A percentile compares a stretch with the other conserved stretches of the same genome.
Conservation (phyloP, 1,140 invertebrate species). For the Sarcophaga bullata region DNA sequence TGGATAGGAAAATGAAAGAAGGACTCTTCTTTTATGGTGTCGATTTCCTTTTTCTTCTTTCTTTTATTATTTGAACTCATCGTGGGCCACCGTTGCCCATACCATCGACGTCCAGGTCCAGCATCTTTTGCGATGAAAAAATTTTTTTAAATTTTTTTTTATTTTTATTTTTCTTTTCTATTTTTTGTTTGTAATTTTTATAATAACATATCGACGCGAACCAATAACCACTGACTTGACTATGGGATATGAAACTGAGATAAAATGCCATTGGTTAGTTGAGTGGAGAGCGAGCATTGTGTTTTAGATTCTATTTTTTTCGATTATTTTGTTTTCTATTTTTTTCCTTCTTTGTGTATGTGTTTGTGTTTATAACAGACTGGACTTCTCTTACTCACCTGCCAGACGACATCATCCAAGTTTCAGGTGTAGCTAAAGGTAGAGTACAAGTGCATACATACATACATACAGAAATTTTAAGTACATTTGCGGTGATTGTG, state of each 20-base stretch:
- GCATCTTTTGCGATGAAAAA: too few relatives aligned
- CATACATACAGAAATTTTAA: not conserved
- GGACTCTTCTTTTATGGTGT: not conserved
- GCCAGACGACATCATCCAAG: not conserved
- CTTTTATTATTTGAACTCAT: not conserved
- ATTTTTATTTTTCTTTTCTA: not conserved
- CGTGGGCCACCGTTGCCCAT: not conserved
- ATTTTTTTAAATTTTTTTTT: too few relatives aligned
- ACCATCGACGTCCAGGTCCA: too few relatives aligned
- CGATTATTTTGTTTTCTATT: too few relatives aligned
- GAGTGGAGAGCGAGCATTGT: conserved; percentile 9
- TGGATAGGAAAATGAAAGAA: not conserved
- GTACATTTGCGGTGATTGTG: not conserved
- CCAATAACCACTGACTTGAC: conserved; percentile 63
- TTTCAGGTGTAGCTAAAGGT: too few relatives aligned
- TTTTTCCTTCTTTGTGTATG: too few relatives aligned
- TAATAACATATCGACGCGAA: conserved; percentile 59
- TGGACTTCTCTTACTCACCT: conserved; percentile 7
- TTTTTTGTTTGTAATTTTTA: conserved; percentile 16
- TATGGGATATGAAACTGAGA: conserved; percentile 53
- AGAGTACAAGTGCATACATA: too few relatives aligned
- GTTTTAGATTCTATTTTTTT: not conserved
- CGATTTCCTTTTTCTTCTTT: conserved; percentile 2
- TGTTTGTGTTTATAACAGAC: not conserved
- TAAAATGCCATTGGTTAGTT: conserved; percentile 60